These are phyloP conservation scores for Neoascia interrupta DNA, from an alignment of 2,888 invertebrate species.

Conservation along the genomic window DNA sequence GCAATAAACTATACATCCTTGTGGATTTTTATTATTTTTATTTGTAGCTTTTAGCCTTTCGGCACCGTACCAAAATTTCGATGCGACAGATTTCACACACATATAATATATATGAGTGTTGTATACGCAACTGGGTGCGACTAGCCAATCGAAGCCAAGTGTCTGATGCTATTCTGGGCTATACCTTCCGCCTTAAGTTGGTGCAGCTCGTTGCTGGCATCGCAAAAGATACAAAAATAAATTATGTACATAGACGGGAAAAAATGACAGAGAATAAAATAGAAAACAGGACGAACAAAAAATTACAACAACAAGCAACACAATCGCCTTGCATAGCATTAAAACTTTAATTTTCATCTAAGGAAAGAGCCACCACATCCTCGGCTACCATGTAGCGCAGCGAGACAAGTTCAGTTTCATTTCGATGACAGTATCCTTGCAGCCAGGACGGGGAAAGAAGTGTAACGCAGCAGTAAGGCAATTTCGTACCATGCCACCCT, in stretches of 20 bases:
- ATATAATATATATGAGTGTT: background rate
- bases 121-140: constrained; percentile 4
- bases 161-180: constrained; percentile 21
- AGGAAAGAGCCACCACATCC: constrained; percentile 35
- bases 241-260: constrained; percentile 42
- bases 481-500: constrained; percentile 31
- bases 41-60: background rate
- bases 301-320: constrained; percentile 47
- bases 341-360: constrained; percentile 70
- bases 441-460: background rate
- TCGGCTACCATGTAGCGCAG: constrained; percentile 38
- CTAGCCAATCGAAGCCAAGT: constrained; percentile 45
- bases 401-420: constrained; percentile 55
- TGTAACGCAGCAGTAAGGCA: constrained; percentile 34
- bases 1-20: constrained; percentile 10
- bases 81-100: constrained; percentile 22
- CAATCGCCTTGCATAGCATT: constrained; percentile 70
- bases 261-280: constrained; percentile 1
- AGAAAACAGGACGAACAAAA: background rate
- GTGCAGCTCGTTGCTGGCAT: constrained; percentile 45
- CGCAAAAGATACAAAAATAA: constrained; percentile 45
- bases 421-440: constrained; percentile 52
- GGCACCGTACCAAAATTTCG: constrained; percentile 1
- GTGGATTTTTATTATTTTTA: background rate
- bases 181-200: constrained; percentile 20